Conservation (phyloP, 92 coral and sea anemone species). For the Paramuricea clavata region DNA sequence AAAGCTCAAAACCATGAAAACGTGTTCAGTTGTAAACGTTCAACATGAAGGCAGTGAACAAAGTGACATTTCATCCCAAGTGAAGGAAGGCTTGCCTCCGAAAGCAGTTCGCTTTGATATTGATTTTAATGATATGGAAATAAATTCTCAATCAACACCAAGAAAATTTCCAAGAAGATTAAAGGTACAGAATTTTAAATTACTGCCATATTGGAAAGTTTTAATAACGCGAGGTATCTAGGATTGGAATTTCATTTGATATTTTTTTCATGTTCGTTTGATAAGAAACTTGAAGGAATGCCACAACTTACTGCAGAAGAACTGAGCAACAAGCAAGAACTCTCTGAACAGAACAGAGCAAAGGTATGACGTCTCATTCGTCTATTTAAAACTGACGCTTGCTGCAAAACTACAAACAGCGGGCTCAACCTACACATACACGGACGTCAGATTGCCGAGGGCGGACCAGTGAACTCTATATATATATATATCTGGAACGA, state of each 20-base stretch:
- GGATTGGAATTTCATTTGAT: background rate
- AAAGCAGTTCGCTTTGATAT: conserved; percentile 64
- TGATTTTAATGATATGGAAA: conserved; percentile 37
- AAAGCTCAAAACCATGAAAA: background rate
- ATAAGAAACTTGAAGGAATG: conserved; percentile 83
- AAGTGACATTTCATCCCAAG: background rate
- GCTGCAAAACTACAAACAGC: too few relatives aligned
- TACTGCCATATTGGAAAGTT: background rate
- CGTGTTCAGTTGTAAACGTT: background rate
- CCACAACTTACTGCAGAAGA: conserved; percentile 83
- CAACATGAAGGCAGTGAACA: conserved; percentile 9
- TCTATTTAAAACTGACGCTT: too few relatives aligned
- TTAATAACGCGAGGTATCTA: background rate
- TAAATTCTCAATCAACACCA: background rate
- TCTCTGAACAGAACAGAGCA: conserved; percentile 84
- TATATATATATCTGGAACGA: too few relatives aligned
- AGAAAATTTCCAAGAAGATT: conserved; percentile 43
- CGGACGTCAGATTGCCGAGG: too few relatives aligned
- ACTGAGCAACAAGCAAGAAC: conserved; percentile 83
- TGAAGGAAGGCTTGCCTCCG: conserved; percentile 25
- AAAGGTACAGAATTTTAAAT: conserved; percentile 37
- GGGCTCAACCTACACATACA: too few relatives aligned
- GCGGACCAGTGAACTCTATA: too few relatives aligned
- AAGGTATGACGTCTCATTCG: conserved; percentile 58
- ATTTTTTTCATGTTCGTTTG: background rate